Conservation (phyloP, 1,140 invertebrate species). For the Philaenus spumarius region DNA sequence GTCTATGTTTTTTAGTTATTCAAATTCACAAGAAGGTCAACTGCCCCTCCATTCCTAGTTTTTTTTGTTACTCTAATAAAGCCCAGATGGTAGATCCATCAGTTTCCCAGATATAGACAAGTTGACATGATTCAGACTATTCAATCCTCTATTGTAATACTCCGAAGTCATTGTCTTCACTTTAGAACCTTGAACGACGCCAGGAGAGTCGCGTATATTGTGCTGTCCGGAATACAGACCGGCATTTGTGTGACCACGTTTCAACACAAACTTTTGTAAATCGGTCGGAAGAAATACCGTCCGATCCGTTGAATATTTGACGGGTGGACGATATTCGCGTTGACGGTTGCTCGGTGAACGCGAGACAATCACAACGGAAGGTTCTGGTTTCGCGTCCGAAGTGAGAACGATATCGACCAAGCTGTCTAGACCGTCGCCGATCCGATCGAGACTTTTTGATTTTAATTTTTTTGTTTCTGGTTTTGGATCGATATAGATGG, state of each 20-base stretch:
- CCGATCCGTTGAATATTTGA: constrained; percentile 14
- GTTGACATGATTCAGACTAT: constrained; percentile 23
- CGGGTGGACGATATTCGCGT: background rate
- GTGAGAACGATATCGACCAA: constrained; percentile 62
- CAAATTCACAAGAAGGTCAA: too few species aligned
- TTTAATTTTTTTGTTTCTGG: constrained; percentile 44
- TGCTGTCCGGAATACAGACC: constrained; percentile 53
- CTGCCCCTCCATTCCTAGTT: too few species aligned
- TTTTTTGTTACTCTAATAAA: constrained; percentile 45
- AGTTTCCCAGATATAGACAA: constrained; percentile 46
- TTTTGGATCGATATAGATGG: constrained; percentile 23
- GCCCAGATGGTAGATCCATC: constrained; percentile 61
- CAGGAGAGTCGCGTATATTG: constrained; percentile 34
- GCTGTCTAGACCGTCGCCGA: constrained; percentile 65
- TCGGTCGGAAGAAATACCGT: constrained; percentile 21
- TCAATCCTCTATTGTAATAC: constrained; percentile 24
- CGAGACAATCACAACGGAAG: constrained; percentile 23
- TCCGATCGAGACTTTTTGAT: constrained; percentile 68
- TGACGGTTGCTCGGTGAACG: constrained; percentile 15
- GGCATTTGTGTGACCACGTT: constrained; percentile 50
- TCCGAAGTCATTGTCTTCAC: constrained; percentile 36
- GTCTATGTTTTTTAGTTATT: too few species aligned
- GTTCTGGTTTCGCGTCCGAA: constrained; percentile 39
- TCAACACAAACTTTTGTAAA: constrained; percentile 35
- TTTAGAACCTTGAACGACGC: constrained; percentile 38